Base-by-base conservation (phyloP, 2,113 vertebrate species). In the Rissa tridactyla region DNA sequence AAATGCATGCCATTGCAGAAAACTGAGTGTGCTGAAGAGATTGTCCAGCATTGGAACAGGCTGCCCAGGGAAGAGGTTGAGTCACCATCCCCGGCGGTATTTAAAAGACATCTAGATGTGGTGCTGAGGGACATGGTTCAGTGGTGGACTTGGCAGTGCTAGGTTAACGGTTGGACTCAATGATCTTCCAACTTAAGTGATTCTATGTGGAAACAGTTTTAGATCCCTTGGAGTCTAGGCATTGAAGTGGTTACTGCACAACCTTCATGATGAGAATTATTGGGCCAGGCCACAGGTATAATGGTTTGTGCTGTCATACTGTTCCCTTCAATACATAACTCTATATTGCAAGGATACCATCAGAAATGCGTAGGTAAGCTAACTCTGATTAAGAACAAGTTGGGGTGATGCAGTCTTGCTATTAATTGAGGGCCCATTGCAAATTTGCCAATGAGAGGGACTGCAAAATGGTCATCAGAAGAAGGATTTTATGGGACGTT, bases 251-350 rank as follows among this genome's bases (percentile, higher is more conserved):
- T 38, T 69, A 36, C 19, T 57, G 29, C 38, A 30, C 44, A 69
- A 1, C 55, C 13, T 64, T 69, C 7, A 5, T 13, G 40, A 34
- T 26, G 27, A 72, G 34, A 90, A 58, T 36, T 79, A 58, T 3
- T n/a, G 49, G 32, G 25, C 42, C 25, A 57, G 49, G 47, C 42
- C n/a, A 57, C 15, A 46, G 61, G 23, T 69, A 26, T 42, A 57
- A 64, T 0, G 1, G 11, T 17, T 68, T 52, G 38, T 85, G 68
- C 49, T 32, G 61, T 30, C 76, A 26, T 12, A 36, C 32, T n/a
- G 17, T 4, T 23, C 30, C n/a, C 29, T 51, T 55, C 0, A 4
- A 36, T 10, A 19, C 1, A 1, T 0, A 57, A 11, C n/a, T 72
- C 30, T 30, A 2, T 58, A 60, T 23, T 30, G 26, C 13, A 60